phyloP scores from a whole-genome alignment of 2,888 invertebrate species.

The Drosophila leonis region DNA sequence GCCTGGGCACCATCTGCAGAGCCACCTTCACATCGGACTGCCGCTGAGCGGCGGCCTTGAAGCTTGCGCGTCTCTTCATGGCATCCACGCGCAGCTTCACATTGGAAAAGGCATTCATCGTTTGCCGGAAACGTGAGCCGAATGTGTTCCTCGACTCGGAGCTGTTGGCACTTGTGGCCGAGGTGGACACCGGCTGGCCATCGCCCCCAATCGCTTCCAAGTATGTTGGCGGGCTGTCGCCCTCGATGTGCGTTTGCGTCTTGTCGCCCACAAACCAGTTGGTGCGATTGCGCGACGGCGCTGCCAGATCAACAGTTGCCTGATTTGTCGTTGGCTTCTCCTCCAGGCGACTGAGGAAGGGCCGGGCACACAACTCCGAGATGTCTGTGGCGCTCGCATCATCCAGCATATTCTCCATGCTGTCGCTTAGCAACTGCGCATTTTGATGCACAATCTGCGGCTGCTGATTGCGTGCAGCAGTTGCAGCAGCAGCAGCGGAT shows the following conservation, averaged over 20 bases:
- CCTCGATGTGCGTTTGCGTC: conserved; percentile 62
- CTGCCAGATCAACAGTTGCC: conserved; percentile 67
- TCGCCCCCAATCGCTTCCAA: conserved; percentile 82
- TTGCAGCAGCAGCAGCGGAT: not conserved
- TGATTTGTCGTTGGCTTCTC: conserved; percentile 39
- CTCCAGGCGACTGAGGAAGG: conserved; percentile 70
- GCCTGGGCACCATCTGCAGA: conserved; percentile 84
- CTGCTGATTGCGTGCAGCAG: conserved; percentile 34
- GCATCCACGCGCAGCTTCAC: conserved; percentile 84
- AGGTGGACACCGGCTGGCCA: conserved; percentile 22
- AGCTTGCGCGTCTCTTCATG: conserved; percentile 83
- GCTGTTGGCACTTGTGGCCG: not conserved
- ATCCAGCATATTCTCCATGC: conserved; percentile 82
- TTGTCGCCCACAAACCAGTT: conserved; percentile 83
- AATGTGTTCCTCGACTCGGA: conserved; percentile 46
- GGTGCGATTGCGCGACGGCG: conserved; percentile 77
- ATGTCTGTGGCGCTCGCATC: conserved; percentile 30
- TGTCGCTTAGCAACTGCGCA: conserved; percentile 80
- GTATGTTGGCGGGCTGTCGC: conserved; percentile 84
- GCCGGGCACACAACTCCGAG: conserved; percentile 56
- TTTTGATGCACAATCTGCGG: conserved; percentile 84
- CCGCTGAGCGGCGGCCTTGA: conserved; percentile 66
- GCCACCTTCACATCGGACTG: conserved; percentile 81
- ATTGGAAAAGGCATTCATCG: conserved; percentile 82
- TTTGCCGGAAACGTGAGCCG: conserved; percentile 76